These are phyloP conservation scores for Phoxinus phoxinus DNA, from an alignment of 2,113 vertebrate species.

Conservation along the genomic window DNA sequence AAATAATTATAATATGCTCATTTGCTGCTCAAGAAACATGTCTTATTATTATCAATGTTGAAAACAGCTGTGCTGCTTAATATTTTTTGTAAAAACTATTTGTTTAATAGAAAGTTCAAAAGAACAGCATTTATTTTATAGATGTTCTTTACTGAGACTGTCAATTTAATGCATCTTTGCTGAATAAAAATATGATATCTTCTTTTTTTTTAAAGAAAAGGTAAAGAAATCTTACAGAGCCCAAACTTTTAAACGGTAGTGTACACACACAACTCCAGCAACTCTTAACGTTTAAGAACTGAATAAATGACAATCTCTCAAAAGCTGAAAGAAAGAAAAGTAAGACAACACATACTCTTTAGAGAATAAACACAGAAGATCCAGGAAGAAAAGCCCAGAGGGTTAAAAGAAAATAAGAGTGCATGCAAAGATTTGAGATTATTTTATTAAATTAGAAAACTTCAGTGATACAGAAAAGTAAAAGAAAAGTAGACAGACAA, in stretches of 20 bases:
- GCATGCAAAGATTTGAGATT: slow-evolving; percentile 45
- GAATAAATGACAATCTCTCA: not conserved
- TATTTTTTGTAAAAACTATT: not conserved
- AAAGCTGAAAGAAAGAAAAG: not conserved
- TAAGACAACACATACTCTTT: not conserved
- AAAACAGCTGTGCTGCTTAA: not conserved
- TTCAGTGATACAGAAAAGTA: not conserved
- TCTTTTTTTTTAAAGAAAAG: too few species aligned
- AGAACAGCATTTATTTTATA: not conserved
- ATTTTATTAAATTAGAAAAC: slow-evolving; percentile 50
- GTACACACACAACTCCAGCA: not conserved
- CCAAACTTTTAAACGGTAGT: not conserved
- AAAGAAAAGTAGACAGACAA: not conserved
- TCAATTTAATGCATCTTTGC: not conserved
- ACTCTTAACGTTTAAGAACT: not conserved
- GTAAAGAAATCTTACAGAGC: not conserved
- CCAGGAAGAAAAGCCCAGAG: not conserved
- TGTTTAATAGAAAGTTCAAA: not conserved
- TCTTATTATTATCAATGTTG: too few species aligned
- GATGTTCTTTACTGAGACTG: not conserved
- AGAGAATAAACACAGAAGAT: not conserved
- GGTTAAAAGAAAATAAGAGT: slow-evolving; percentile 18
- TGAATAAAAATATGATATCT: not conserved
- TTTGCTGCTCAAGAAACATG: too few species aligned
- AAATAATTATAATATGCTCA: too few species aligned